Base-by-base conservation (phyloP, 1,140 invertebrate genomes). In the Solenopsis invicta region DNA sequence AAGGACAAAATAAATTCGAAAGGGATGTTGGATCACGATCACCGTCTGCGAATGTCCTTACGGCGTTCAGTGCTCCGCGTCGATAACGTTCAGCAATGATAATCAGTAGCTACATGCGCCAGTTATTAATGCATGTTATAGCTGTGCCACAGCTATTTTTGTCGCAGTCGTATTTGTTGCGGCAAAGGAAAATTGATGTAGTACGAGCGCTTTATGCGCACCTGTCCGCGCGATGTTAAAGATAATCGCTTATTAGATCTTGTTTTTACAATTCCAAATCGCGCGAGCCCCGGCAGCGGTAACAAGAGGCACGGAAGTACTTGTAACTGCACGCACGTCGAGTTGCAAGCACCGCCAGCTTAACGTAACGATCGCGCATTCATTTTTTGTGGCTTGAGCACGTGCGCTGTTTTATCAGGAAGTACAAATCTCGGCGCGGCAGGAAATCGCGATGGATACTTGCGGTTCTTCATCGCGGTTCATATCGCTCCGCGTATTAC, bases 21-120 rank as follows among this genome's bases (percentile, higher is more conserved):
- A 89, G 87, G 88, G 82, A 88, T 59, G 59, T 78, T 37, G 50
- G 84, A 82, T 89, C 88, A 89, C 88, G 88, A 84, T 88, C 82
- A 82, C 62, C 56, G 76, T 34, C 24, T 59, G 50, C 24, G 24
- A 66, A 18, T 24, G 82, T 89, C 87, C 69, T 89, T 66, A 87
- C 16, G 61, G 8, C 62, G 67, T 64, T 13, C 77, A 18, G 24
- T 78, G 66, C 64, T 67, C 59, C 62, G 21, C 34, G 4, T 29
- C 41, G 71, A 64, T 85, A 80, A 88, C 88, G 72, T 88, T 29
- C 2, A 29, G 29, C 29, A 29, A 29, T 29, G 29, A 29, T 85
- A 72, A 85, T 78, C 66, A 41, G 76, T 59, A 21, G 75, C 18
- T 29, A 77, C 59, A 34, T 10, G 18, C 45, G 24, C 59, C 59